Percentiles rank a stretch among this genome's conserved stretches.
Evolutionary conservation across 2,888 invertebrate genomes (phyloP).

Genomic region (Saturnia pavonia): DNA sequence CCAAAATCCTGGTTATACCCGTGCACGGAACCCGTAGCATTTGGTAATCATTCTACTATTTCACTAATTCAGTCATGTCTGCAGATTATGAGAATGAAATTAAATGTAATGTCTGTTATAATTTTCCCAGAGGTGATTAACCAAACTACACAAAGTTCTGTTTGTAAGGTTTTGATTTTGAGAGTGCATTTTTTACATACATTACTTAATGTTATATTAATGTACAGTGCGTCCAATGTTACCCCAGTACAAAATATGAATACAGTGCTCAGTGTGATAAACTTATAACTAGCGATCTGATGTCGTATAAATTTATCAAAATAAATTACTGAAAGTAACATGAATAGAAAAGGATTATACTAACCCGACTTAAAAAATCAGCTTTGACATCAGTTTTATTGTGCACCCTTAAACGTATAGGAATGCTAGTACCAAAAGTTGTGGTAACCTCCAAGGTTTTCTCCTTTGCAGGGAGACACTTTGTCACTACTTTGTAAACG

Average conservation of each 20-base stretch:
- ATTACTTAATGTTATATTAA: too few relatives aligned
- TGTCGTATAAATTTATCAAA: background rate
- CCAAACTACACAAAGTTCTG: too few relatives aligned
- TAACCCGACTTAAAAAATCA: constrained; percentile 57
- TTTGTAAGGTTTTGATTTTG: too few relatives aligned
- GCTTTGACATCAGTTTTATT: constrained; percentile 58
- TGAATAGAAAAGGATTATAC: constrained; percentile 10
- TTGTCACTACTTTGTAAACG: constrained; percentile 58
- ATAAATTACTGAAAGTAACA: background rate
- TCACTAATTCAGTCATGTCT: background rate
- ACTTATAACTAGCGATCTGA: too few relatives aligned
- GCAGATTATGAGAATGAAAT: background rate
- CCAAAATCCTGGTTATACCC: too few relatives aligned
- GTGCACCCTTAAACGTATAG: constrained; percentile 62
- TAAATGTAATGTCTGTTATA: too few relatives aligned
- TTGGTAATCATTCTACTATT: background rate
- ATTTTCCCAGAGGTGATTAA: too few relatives aligned
- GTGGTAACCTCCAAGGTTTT: constrained; percentile 60
- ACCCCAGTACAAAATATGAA: too few relatives aligned
- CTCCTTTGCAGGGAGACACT: constrained; percentile 67
- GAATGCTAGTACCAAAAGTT: constrained; percentile 55
- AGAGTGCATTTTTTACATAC: too few relatives aligned
- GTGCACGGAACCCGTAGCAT: too few relatives aligned
- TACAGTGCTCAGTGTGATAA: too few relatives aligned
- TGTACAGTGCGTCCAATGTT: too few relatives aligned